phyloP scores from a whole-genome alignment of 2,888 invertebrate genomes.

The Nesidiocoris tenuis region DNA sequence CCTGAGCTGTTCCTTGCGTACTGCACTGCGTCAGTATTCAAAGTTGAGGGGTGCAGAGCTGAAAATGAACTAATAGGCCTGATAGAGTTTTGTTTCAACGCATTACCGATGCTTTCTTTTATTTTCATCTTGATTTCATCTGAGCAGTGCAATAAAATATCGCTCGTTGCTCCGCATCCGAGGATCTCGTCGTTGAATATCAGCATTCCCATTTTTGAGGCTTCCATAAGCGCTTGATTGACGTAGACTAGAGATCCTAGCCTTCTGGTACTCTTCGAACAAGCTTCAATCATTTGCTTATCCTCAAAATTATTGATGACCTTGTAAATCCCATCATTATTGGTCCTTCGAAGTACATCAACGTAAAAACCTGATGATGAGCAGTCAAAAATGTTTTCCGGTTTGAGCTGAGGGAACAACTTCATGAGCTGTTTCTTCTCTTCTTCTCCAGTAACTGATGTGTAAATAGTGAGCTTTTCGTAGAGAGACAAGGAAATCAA shows the following conservation, averaged over 20 bases:
- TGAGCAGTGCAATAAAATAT: not conserved
- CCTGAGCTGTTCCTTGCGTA: not conserved
- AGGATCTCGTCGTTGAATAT: conserved; percentile 4
- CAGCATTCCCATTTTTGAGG: conserved; percentile 33
- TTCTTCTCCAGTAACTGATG: conserved; percentile 54
- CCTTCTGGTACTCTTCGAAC: conserved; percentile 9
- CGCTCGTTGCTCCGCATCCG: not conserved
- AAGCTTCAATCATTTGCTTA: conserved; percentile 18
- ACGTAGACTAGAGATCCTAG: conserved; percentile 5
- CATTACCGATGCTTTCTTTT: not conserved
- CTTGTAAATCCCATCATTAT: conserved; percentile 24
- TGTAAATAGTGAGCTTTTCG: conserved; percentile 59
- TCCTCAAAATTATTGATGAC: conserved; percentile 34
- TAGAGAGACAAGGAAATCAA: conserved; percentile 60
- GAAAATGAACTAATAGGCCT: not conserved
- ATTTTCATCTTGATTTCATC: conserved; percentile 9
- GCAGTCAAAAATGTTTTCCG: conserved; percentile 25
- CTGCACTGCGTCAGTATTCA: conserved; percentile 16
- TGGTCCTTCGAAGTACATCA: conserved; percentile 19
- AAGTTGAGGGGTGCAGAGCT: not conserved
- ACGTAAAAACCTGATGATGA: conserved; percentile 12
- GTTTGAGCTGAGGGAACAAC: conserved; percentile 20
- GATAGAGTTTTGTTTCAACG: not conserved
- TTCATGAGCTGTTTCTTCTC: conserved; percentile 4
- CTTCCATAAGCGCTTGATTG: conserved; percentile 11